phyloP scores from a whole-genome alignment of 2,797 vertebrate species.

The Otus scops region DNA sequence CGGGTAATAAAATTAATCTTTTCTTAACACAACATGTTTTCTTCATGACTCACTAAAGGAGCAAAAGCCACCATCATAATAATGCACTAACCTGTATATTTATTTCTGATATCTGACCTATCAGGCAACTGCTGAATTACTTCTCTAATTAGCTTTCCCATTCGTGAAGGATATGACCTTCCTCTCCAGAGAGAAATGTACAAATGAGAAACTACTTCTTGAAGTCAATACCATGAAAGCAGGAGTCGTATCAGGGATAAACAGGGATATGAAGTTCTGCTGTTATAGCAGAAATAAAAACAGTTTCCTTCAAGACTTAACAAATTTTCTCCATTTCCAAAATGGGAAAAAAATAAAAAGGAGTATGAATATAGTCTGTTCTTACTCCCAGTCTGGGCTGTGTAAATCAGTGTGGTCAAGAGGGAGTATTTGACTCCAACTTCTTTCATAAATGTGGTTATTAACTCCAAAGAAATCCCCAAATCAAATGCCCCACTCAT shows the following conservation, averaged over 20 bases:
- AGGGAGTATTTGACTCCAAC: neutral
- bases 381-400: neutral
- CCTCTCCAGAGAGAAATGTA: neutral
- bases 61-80: neutral
- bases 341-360: neutral
- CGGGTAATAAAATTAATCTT: neutral
- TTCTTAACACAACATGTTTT: neutral
- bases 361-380: neutral
- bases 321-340: neutral
- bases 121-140: conserved; percentile 26
- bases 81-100: neutral
- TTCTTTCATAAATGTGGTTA: neutral
- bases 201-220: conserved; percentile 22
- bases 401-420: neutral
- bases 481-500: neutral
- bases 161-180: conserved; percentile 17
- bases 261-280: neutral
- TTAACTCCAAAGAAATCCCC: neutral
- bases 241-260: neutral
- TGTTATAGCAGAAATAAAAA: conserved; percentile 10
- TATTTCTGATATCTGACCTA: neutral
- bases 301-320: conserved; percentile 13
- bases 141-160: conserved; percentile 51
- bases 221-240: neutral
- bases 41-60: neutral